phyloP scores from a whole-genome alignment of 1,140 invertebrate species.

The Papilio xuthus region DNA sequence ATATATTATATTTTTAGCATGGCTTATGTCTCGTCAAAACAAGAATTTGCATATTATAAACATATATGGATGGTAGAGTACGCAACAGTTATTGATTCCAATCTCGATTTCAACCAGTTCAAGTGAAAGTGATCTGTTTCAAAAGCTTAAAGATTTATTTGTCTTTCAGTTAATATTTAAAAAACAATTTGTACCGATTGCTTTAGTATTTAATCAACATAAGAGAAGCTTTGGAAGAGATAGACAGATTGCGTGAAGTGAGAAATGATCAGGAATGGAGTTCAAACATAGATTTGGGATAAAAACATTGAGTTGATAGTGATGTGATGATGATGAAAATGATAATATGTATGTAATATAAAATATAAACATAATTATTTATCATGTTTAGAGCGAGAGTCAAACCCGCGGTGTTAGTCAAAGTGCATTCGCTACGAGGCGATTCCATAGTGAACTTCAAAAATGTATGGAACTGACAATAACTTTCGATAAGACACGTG shows the following conservation, averaged over 20 bases:
- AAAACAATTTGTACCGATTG: neutral
- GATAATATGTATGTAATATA: too few relatives aligned
- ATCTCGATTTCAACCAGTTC: constrained; percentile 60
- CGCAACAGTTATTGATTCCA: constrained; percentile 46
- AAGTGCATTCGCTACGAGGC: too few relatives aligned
- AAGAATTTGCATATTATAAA: constrained; percentile 6
- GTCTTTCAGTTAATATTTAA: constrained; percentile 28
- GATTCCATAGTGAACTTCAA: too few relatives aligned
- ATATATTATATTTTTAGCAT: neutral
- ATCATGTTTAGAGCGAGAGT: too few relatives aligned
- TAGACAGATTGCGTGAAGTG: too few relatives aligned
- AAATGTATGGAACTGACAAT: too few relatives aligned
- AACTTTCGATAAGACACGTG: too few relatives aligned
- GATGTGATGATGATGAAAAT: neutral
- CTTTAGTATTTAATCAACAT: neutral
- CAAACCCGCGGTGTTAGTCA: too few relatives aligned
- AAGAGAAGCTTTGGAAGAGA: too few relatives aligned
- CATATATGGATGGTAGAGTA: constrained; percentile 7
- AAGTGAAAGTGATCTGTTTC: constrained; percentile 75
- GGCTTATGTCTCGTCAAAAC: neutral
- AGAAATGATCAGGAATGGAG: too few relatives aligned
- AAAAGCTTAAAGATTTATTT: constrained; percentile 65
- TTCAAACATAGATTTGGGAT: neutral
- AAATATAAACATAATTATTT: too few relatives aligned
- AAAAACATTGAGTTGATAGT: neutral